These are phyloP conservation scores for Hoplodrina blanda DNA, from an alignment of 2,888 invertebrate species.

Conservation along the genomic window DNA sequence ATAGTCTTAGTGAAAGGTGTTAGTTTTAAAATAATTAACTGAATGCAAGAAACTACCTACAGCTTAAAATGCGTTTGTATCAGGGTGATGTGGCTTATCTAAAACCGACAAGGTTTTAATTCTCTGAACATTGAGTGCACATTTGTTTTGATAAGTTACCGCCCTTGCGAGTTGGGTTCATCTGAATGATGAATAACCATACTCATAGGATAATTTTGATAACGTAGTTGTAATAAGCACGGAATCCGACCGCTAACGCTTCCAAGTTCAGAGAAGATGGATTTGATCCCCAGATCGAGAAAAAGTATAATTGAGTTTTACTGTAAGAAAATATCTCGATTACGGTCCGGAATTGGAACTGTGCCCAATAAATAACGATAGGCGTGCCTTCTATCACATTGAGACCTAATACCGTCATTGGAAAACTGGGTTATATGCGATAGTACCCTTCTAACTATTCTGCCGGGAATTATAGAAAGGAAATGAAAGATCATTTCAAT, in stretches of 20 bases:
- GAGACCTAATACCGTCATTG: constrained; percentile 55
- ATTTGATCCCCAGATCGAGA: constrained; percentile 28
- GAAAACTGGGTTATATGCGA: constrained; percentile 57
- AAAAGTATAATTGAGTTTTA: constrained; percentile 62
- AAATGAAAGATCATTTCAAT: constrained; percentile 53
- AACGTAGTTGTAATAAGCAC: constrained; percentile 26
- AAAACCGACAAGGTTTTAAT: background rate
- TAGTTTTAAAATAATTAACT: background rate
- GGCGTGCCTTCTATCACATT: constrained; percentile 56
- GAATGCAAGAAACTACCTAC: background rate
- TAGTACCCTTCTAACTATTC: constrained; percentile 47
- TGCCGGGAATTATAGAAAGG: constrained; percentile 33
- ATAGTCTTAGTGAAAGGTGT: background rate
- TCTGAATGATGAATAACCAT: background rate
- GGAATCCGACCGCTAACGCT: constrained; percentile 2
- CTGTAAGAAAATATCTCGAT: constrained; percentile 60
- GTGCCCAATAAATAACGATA: constrained; percentile 62
- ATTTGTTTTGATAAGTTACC: no score
- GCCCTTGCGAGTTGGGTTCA: no score
- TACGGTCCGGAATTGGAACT: constrained; percentile 56
- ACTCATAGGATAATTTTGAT: constrained; percentile 17
- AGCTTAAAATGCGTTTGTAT: background rate
- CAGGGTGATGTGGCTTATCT: background rate
- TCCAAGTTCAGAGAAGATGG: constrained; percentile 29
- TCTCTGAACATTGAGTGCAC: no score